These are phyloP conservation scores for Poliocrania exsul DNA, from an alignment of 2,797 vertebrate species.

Conservation along the genomic window DNA sequence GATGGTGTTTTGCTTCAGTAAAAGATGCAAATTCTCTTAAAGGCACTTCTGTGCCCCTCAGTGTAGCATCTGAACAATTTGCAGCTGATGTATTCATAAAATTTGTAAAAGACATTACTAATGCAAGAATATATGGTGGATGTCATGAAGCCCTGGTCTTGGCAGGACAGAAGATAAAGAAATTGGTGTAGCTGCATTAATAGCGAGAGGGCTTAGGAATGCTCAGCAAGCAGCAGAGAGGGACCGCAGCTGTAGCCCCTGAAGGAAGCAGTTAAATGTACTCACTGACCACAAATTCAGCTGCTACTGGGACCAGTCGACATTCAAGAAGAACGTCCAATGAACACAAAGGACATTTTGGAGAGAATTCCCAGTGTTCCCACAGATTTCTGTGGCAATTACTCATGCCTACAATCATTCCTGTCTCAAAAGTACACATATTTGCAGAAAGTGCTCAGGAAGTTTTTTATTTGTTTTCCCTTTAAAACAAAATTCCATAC, in stretches of 20 bases:
- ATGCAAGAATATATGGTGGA: not conserved
- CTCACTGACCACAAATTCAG: not conserved
- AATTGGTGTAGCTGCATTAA: not conserved
- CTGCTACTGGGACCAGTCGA: not conserved
- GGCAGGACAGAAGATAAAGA: not conserved
- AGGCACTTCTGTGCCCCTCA: conserved; percentile 18
- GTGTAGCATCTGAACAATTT: not conserved
- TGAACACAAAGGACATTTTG: not conserved
- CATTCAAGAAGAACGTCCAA: not conserved
- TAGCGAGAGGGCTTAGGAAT: not conserved
- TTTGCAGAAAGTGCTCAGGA: not conserved
- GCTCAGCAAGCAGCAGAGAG: not conserved
- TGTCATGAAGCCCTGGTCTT: not conserved
- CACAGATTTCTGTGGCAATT: not conserved
- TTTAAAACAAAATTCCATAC: not conserved
- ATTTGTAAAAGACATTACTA: not conserved
- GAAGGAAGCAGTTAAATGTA: not conserved
- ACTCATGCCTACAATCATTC: not conserved
- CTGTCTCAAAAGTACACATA: not conserved
- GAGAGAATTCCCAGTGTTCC: not conserved
- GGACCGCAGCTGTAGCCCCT: not conserved
- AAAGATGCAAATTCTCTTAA: conserved; percentile 37
- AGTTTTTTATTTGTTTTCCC: not conserved
- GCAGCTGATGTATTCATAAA: not conserved
- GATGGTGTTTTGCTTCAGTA: conserved; percentile 52